Evolutionary conservation across 2,888 invertebrate genomes (phyloP).

Genomic region (Scotopteryx bipunctaria): DNA sequence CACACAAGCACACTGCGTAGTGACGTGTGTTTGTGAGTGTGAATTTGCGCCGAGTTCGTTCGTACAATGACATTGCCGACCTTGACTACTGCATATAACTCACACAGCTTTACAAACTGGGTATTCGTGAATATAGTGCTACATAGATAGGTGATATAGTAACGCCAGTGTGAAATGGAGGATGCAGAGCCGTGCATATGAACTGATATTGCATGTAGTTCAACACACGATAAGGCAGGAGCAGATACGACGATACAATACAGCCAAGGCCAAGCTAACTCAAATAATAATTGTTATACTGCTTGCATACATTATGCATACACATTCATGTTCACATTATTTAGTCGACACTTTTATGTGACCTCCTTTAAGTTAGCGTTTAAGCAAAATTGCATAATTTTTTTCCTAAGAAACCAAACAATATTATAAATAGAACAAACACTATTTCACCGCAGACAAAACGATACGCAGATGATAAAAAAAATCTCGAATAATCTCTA

Average conservation of each 20-base stretch:
- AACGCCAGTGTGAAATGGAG: slow-evolving; percentile 44
- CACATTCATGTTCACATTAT: not conserved
- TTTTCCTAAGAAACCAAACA: not conserved
- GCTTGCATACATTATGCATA: not conserved
- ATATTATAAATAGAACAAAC: not conserved
- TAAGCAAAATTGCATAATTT: not conserved
- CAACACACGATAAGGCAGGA: slow-evolving; percentile 80
- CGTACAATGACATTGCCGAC: slow-evolving; percentile 82
- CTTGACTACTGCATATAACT: slow-evolving; percentile 78
- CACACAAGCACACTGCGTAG: slow-evolving; percentile 44
- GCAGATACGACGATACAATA: slow-evolving; percentile 53
- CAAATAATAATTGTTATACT: slow-evolving; percentile 28
- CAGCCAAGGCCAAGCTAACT: slow-evolving; percentile 68
- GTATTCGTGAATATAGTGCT: slow-evolving; percentile 27
- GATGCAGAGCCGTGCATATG: slow-evolving; percentile 38
- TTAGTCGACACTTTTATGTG: not conserved
- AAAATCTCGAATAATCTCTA: slow-evolving; percentile 10
- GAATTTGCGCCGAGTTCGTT: slow-evolving; percentile 66
- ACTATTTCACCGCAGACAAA: not conserved
- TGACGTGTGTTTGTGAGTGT: slow-evolving; percentile 52
- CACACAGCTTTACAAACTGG: slow-evolving; percentile 28
- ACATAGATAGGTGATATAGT: slow-evolving; percentile 13
- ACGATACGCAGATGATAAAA: not conserved
- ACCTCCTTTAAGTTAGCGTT: too few species aligned
- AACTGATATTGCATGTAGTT: slow-evolving; percentile 65